Percentiles rank a stretch among this genome's conserved stretches.
phyloP scores from a whole-genome alignment of 2,888 invertebrate genomes.

The Luffia ferchaultella region DNA sequence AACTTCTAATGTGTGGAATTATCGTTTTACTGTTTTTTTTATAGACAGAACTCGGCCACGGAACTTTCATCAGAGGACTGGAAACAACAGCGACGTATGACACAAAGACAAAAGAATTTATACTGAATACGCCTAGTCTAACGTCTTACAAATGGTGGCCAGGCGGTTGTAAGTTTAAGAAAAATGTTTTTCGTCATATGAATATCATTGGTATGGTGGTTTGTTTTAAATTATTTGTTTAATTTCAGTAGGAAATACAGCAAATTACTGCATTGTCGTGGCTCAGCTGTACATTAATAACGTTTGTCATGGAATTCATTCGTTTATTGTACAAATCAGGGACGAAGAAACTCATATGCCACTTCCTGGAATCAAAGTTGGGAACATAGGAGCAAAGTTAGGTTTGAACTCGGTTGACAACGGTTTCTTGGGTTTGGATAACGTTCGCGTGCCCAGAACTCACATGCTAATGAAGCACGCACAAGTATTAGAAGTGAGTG shows the following conservation, averaged over 20 bases:
- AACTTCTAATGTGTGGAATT: background rate
- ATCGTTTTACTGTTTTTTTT: conserved; percentile 2
- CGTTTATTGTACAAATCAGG: conserved; percentile 90
- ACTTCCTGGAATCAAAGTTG: conserved; percentile 86
- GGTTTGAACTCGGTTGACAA: conserved; percentile 91
- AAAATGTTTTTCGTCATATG: background rate
- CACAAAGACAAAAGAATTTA: conserved; percentile 80
- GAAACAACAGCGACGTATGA: conserved; percentile 96
- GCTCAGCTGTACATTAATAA: conserved; percentile 89
- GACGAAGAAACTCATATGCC: conserved; percentile 88
- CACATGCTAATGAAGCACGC: conserved; percentile 95
- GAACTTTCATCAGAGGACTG: conserved; percentile 90
- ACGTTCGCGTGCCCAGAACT: conserved; percentile 85
- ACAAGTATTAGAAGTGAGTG: conserved; percentile 71
- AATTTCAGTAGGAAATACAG: conserved; percentile 86
- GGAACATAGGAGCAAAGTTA: conserved; percentile 94
- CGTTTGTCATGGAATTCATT: conserved; percentile 85
- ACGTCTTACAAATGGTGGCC: conserved; percentile 98
- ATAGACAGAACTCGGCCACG: conserved; percentile 94
- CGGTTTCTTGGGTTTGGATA: conserved; percentile 87
- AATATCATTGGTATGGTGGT: background rate
- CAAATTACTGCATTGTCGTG: conserved; percentile 89
- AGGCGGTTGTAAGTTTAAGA: conserved; percentile 79
- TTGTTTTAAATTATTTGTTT: background rate
- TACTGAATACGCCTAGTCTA: conserved; percentile 86